Conservation (phyloP, 37 sponge, comb jelly and placozoan species). For the Chondrilla cf. caribensis region DNA sequence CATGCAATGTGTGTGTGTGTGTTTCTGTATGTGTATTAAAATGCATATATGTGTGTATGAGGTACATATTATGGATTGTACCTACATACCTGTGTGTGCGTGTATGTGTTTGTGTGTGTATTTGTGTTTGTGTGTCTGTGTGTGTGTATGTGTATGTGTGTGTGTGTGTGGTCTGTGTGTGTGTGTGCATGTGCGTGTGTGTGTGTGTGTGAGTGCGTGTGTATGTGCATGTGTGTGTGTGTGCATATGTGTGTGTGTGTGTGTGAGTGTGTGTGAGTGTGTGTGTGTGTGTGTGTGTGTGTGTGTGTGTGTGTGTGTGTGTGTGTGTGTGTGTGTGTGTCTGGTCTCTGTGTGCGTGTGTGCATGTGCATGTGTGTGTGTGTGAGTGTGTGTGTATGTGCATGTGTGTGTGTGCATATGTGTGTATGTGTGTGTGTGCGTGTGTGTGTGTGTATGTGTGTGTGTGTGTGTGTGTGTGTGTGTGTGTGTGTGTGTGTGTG, state of each 20-base stretch:
- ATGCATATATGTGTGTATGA: neutral
- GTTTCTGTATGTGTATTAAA: neutral
- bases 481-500: conserved; percentile 26
- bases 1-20: neutral
- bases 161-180: neutral
- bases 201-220: neutral
- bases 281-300: conserved; percentile 14
- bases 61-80: neutral
- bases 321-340: too few relatives aligned
- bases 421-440: conserved; percentile 32
- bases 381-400: conserved; percentile 6
- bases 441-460: conserved; percentile 42
- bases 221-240: neutral
- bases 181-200: neutral
- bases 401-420: conserved; percentile 9
- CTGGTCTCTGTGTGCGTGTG: too few relatives aligned
- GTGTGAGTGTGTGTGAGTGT: neutral
- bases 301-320: too few relatives aligned
- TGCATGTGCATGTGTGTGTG: neutral
- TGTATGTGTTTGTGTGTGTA: conserved; percentile 5
- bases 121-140: neutral
- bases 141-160: neutral
- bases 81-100: neutral
- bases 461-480: neutral
- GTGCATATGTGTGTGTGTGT: too few relatives aligned